Conservation (phyloP, 92 coral and sea anemone genomes). For the Nematostella vectensis region DNA sequence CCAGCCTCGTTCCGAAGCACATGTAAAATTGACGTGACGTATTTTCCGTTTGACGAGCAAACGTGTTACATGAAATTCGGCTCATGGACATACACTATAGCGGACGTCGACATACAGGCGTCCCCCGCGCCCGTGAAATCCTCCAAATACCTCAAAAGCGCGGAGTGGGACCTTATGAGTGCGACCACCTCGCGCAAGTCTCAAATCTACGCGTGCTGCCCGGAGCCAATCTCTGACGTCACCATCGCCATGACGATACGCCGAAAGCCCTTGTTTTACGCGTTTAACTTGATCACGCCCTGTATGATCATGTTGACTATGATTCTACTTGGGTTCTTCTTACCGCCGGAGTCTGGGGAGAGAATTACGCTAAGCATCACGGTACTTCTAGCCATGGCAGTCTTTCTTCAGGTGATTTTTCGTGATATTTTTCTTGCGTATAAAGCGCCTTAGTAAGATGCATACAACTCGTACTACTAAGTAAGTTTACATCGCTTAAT, state of each 20-base stretch:
- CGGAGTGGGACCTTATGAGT: conserved; percentile 70
- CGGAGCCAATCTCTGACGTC: conserved; percentile 58
- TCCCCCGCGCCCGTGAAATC: conserved; percentile 42
- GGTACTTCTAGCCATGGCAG: conserved; percentile 85
- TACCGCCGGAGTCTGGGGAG: conserved; percentile 92
- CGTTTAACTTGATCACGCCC: conserved; percentile 75
- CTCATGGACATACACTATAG: conserved; percentile 73
- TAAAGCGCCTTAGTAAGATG: too few species aligned
- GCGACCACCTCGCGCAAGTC: conserved; percentile 24
- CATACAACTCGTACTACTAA: too few species aligned
- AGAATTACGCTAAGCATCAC: conserved; percentile 90
- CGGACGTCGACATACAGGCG: conserved; percentile 55
- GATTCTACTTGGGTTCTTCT: conserved; percentile 75
- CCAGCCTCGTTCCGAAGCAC: conserved; percentile 86
- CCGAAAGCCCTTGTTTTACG: conserved; percentile 72
- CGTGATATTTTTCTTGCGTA: too few species aligned
- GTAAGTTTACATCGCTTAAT: too few species aligned
- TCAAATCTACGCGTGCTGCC: conserved; percentile 56
- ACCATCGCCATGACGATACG: conserved; percentile 58
- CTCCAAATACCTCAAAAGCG: conserved; percentile 55
- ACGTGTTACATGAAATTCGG: conserved; percentile 84
- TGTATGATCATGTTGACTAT: conserved; percentile 73
- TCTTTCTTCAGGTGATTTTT: conserved; percentile 65
- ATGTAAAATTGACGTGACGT: conserved; percentile 71
- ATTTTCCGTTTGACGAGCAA: conserved; percentile 85